phyloP scores from a whole-genome alignment of 2,888 invertebrate genomes.

The Sarcophaga subvicina region DNA sequence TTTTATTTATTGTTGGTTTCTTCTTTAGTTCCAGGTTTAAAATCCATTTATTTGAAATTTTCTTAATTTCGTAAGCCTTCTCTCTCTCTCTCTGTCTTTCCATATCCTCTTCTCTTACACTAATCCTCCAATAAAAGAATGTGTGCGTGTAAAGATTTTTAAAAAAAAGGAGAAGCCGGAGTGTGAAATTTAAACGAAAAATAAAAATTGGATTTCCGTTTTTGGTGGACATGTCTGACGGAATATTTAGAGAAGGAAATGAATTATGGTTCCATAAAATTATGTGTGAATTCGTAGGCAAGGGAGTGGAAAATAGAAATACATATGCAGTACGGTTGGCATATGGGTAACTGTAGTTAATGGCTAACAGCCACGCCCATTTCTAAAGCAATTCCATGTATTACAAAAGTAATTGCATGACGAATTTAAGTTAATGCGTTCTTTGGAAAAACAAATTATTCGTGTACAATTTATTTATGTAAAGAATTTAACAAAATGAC shows the following conservation, averaged over 20 bases:
- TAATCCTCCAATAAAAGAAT: constrained; percentile 27
- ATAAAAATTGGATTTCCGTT: constrained; percentile 42
- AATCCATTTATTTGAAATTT: constrained; percentile 65
- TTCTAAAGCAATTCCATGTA: background rate
- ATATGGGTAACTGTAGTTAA: background rate
- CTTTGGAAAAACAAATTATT: background rate
- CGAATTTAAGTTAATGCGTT: constrained; percentile 23
- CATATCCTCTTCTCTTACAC: background rate
- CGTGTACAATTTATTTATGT: constrained; percentile 10
- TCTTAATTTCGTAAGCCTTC: background rate
- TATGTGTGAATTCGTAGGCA: background rate
- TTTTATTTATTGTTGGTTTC: constrained; percentile 8
- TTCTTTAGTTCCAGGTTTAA: constrained; percentile 39
- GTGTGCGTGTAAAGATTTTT: constrained; percentile 39
- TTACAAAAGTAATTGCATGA: constrained; percentile 34
- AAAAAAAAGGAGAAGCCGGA: background rate
- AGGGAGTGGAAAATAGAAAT: background rate
- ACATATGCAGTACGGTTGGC: background rate
- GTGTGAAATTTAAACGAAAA: constrained; percentile 34
- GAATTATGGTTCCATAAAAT: constrained; percentile 29
- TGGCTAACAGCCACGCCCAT: constrained; percentile 41
- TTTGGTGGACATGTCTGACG: constrained; percentile 64
- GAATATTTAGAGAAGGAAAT: constrained; percentile 36
- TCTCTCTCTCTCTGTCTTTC: constrained; percentile 1
- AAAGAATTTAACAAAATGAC: background rate